These are phyloP conservation scores for Alloplasta piceator DNA, from an alignment of 2,888 invertebrate species.

Conservation along the genomic window DNA sequence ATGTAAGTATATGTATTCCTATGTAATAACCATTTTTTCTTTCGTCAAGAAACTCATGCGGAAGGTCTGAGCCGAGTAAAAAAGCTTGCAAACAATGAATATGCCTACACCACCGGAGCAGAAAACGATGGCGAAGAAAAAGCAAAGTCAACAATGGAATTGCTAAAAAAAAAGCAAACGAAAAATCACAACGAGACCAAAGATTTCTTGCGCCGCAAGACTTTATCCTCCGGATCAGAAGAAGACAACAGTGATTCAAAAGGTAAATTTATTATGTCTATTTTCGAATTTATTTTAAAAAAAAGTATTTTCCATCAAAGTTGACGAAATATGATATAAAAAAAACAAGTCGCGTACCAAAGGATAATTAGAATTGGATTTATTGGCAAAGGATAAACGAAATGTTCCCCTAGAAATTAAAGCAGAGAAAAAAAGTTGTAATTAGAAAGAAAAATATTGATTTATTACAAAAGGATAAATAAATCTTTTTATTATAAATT, in stretches of 20 bases:
- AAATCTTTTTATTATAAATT: too few relatives aligned
- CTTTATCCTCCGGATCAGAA: constrained; percentile 8
- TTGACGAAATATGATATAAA: constrained; percentile 7
- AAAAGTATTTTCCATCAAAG: too few relatives aligned
- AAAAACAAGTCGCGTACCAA: constrained; percentile 25
- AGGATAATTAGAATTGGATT: not conserved
- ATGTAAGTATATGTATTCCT: not conserved
- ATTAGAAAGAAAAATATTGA: too few relatives aligned
- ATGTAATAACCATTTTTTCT: constrained; percentile 5
- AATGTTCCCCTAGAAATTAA: too few relatives aligned
- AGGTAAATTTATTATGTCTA: constrained; percentile 22
- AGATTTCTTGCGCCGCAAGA: constrained; percentile 6
- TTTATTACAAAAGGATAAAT: too few relatives aligned
- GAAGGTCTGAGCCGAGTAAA: constrained; percentile 5
- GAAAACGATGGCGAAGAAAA: constrained; percentile 2
- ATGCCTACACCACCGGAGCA: constrained; percentile 9
- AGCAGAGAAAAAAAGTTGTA: not conserved
- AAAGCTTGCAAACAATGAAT: not conserved
- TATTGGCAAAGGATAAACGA: too few relatives aligned
- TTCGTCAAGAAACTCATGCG: constrained; percentile 8
- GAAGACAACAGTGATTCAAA: not conserved
- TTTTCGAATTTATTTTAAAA: not conserved
- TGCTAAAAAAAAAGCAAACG: not conserved
- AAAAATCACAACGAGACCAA: not conserved
- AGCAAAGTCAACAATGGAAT: constrained; percentile 2